Base-by-base conservation (phyloP, 2,888 invertebrate species). In the Apodemia mormo region DNA sequence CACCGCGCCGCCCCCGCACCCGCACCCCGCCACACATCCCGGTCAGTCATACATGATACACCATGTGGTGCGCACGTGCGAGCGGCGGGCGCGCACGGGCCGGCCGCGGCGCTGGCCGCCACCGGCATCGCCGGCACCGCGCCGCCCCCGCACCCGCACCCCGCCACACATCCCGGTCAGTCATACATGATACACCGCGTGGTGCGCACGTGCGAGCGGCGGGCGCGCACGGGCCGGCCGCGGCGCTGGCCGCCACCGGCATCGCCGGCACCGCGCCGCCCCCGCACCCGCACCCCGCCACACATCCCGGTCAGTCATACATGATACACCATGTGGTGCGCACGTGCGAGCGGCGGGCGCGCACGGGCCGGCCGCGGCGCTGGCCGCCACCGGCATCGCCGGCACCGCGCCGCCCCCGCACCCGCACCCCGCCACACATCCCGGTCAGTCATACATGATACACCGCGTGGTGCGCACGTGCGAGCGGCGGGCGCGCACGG, bases 31-130 rank as follows among this genome's bases (percentile, higher is more conserved):
- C 2, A 37, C 33, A n/a, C n/a, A n/a, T n/a, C n/a, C n/a, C n/a
- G n/a, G n/a, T n/a, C n/a, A n/a, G n/a, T n/a, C n/a, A n/a, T n/a
- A n/a, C n/a, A n/a, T n/a, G n/a, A n/a, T n/a, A n/a, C n/a, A n/a
- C n/a, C n/a, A n/a, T n/a, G n/a, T n/a, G n/a, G n/a, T n/a, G 98
- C 98, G 71, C 99, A 99, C 93, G 95, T 98, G 83, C 97, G 97
- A 85, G 98, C 98, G 82, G 98, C 98, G 10, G 97, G 97, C 81
- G 97, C 97, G 66, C 95, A 95, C 93, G 97, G 98, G 4, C 95
- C 96, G 49, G 96, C 97, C 64, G 97, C 97, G 69, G 98, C 98
- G 67, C 94, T 98, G 52, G 96, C 96, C 29, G 95, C 96, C 85
- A 98, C 97, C 77, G 99, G 99, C 74, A 99, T 99, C 85, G 99